Evolutionary conservation across 2,888 invertebrate species (phyloP).

Genomic region (Antheraea yamamai): DNA sequence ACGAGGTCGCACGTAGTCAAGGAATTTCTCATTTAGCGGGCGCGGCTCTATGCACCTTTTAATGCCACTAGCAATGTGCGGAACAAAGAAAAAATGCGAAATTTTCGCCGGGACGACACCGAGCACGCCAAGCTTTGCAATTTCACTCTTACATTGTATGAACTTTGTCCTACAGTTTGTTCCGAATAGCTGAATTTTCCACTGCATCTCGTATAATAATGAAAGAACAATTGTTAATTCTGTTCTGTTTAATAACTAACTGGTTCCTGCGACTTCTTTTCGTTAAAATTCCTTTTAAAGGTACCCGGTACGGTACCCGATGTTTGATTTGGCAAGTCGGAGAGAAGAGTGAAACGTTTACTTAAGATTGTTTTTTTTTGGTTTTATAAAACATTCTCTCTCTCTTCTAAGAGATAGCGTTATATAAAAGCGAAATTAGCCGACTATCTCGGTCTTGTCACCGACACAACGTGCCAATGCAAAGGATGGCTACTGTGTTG

Average conservation of each 20-base stretch:
- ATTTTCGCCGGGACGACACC: conserved; percentile 12
- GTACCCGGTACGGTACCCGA: no score
- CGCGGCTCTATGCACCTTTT: conserved; percentile 51
- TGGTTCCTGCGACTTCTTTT: background rate
- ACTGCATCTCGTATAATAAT: background rate
- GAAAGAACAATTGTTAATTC: background rate
- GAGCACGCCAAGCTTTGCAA: background rate
- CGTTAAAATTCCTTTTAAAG: no score
- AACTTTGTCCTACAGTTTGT: background rate
- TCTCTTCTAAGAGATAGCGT: no score
- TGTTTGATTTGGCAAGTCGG: no score
- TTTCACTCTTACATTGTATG: conserved; percentile 10
- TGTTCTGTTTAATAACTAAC: background rate
- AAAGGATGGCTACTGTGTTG: no score
- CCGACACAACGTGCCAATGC: no score
- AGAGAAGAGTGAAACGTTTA: no score
- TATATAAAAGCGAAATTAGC: no score
- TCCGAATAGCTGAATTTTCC: background rate
- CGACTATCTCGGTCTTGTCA: no score
- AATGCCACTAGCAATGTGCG: conserved; percentile 8
- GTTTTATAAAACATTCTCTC: no score
- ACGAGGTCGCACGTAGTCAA: conserved; percentile 46
- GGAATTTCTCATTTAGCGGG: conserved; percentile 71
- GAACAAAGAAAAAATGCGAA: conserved; percentile 15
- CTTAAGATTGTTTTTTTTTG: no score